phyloP scores from a whole-genome alignment of 2,888 invertebrate genomes.

The Baronia brevicornis region DNA sequence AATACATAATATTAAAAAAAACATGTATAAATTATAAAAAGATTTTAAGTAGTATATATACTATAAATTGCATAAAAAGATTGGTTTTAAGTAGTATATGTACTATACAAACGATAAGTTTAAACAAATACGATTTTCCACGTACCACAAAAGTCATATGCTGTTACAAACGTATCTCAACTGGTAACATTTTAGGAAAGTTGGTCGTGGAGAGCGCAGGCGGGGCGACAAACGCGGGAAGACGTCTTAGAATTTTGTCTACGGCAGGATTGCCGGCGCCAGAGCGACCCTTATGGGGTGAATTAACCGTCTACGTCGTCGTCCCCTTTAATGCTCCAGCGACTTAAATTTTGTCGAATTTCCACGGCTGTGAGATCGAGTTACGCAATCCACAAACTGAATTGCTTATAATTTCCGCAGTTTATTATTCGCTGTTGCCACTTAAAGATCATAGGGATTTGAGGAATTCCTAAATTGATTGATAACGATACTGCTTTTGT shows the following conservation, averaged over 20 bases:
- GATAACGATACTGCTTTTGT: no score
- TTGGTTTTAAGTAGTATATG: no score
- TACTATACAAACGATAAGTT: no score
- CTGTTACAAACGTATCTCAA: constrained; percentile 12
- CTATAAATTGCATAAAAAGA: no score
- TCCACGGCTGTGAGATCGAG: constrained; percentile 60
- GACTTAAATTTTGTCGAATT: constrained; percentile 74
- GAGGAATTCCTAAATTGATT: constrained; percentile 9
- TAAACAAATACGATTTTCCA: no score
- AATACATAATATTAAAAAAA: no score
- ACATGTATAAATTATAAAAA: no score
- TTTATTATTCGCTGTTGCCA: constrained; percentile 44
- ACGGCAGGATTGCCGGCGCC: constrained; percentile 71
- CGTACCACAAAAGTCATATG: constrained; percentile 9
- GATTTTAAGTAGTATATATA: no score
- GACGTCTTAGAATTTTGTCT: constrained; percentile 65
- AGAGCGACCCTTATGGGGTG: constrained; percentile 70
- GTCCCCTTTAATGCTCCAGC: constrained; percentile 70
- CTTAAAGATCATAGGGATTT: constrained; percentile 14
- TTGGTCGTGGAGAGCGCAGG: constrained; percentile 27
- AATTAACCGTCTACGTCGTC: constrained; percentile 67
- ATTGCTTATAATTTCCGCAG: constrained; percentile 64
- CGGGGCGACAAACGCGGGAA: constrained; percentile 33
- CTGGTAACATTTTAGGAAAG: constrained; percentile 20
- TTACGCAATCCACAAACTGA: constrained; percentile 54